phyloP scores from a whole-genome alignment of 1,140 invertebrate genomes.

The Phocides pigmalion region DNA sequence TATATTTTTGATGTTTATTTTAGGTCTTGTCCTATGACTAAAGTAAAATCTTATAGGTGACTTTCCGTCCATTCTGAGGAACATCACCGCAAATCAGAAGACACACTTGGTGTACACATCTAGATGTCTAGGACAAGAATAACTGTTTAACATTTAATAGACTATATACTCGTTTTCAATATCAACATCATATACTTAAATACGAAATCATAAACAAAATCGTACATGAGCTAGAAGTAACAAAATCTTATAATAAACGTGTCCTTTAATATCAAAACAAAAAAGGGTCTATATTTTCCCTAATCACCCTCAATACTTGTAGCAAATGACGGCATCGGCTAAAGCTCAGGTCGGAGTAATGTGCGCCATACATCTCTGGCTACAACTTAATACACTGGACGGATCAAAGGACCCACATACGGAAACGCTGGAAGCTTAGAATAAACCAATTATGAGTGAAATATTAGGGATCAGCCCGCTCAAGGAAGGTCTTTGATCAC shows the following conservation, averaged over 20 bases:
- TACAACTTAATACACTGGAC: slow-evolving; percentile 77
- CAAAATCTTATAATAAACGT: slow-evolving; percentile 30
- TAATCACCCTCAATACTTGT: slow-evolving; percentile 45
- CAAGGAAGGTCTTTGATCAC: slow-evolving; percentile 76
- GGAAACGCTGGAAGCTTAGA: slow-evolving; percentile 79
- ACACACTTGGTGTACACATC: no score
- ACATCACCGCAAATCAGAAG: no score
- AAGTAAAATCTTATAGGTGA: no score
- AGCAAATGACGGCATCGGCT: slow-evolving; percentile 59
- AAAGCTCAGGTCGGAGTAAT: slow-evolving; percentile 75
- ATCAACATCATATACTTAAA: background rate
- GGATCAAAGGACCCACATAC: slow-evolving; percentile 80
- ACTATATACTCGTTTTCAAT: no score
- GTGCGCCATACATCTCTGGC: slow-evolving; percentile 66
- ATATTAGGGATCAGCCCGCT: slow-evolving; percentile 80
- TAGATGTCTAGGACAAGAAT: no score
- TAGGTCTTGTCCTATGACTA: no score
- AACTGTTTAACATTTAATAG: no score
- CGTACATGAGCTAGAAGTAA: slow-evolving; percentile 1
- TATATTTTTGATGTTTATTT: no score
- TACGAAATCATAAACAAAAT: background rate
- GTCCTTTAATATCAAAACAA: slow-evolving; percentile 38
- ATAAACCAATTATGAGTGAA: slow-evolving; percentile 84
- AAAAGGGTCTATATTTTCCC: slow-evolving; percentile 41
- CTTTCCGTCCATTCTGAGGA: no score